Conservation (phyloP, 2,797 vertebrate genomes). For the Macropus fuliginosus region DNA sequence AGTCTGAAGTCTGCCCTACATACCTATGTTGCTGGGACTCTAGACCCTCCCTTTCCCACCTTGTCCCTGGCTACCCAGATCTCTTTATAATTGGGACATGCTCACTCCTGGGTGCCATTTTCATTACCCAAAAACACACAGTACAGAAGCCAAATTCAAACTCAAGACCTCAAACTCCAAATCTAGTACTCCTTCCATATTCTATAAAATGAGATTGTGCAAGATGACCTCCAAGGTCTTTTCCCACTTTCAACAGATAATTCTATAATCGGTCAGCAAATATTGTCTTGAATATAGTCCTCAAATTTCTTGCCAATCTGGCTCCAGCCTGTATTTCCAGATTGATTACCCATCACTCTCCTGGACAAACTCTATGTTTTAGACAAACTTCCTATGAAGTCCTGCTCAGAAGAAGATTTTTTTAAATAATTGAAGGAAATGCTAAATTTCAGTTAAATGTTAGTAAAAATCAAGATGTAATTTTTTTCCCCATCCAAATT, state of each 20-base stretch:
- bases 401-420: not conserved
- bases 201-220: not conserved
- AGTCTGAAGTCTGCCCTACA: not conserved
- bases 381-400: not conserved
- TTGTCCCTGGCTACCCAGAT: not conserved
- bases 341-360: not conserved
- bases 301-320: not conserved
- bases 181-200: not conserved
- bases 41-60: not conserved
- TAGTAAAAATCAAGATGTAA: not conserved
- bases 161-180: not conserved
- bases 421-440: not conserved
- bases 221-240: not conserved
- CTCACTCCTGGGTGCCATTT: not conserved
- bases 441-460: not conserved
- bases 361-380: not conserved
- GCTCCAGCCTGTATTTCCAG: not conserved
- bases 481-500: not conserved
- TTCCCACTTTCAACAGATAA: not conserved
- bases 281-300: not conserved
- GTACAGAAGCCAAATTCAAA: not conserved
- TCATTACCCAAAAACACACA: not conserved
- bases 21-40: not conserved
- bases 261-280: not conserved
- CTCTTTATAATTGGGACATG: not conserved